Evolutionary conservation across 2,113 vertebrate species (phyloP), one percentile per base, ranked within the genome.

Genomic region (Anguilla japonica): DNA sequence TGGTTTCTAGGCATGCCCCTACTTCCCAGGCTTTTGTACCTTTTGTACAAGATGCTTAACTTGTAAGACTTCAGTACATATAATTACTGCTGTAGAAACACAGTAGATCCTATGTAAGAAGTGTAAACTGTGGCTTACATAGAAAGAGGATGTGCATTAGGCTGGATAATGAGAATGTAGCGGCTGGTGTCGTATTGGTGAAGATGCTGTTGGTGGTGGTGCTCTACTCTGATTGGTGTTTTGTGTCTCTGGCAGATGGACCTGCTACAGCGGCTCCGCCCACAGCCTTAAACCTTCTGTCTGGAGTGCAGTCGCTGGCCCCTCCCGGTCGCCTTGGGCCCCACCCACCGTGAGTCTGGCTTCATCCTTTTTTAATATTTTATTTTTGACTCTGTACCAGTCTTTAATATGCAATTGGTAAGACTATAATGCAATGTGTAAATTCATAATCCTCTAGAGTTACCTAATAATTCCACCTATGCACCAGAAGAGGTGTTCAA

Each of bases 221-320:
- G 71, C 71, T 0, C 22, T 26, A 1, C 50, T 26, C 81, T 82
- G 46, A 82, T 81, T 39, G 86, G 79, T 83, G 34, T 83, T 82
- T 63, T 79, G 83, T 43, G 81, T 13, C 91, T 60, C 84, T 83
- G 90, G 56, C 93, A 96, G 93, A 90, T 95, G 88, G 89, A 85
- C 83, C 93, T 81, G 90, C 87, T 88, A 88, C 91, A 88, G 95
- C 92, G 56, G 84, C 90, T 39, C 95, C 93, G 0, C 92, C 94
- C 50, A 29, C 91, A 83, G 87, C 94, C 88, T 91, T 92, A 86
- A 92, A 89, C 63, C 81, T 88, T 40, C 91, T 93, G 91, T 89
- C 91, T 20, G 88, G 88, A 79, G 91, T 91, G n/a, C 53, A 84
- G 50, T 87, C 89, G 14, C 67, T 60, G 79, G 88, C 81, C 57